Base-by-base conservation (phyloP, 2,113 vertebrate genomes). In the Etia nguti region DNA sequence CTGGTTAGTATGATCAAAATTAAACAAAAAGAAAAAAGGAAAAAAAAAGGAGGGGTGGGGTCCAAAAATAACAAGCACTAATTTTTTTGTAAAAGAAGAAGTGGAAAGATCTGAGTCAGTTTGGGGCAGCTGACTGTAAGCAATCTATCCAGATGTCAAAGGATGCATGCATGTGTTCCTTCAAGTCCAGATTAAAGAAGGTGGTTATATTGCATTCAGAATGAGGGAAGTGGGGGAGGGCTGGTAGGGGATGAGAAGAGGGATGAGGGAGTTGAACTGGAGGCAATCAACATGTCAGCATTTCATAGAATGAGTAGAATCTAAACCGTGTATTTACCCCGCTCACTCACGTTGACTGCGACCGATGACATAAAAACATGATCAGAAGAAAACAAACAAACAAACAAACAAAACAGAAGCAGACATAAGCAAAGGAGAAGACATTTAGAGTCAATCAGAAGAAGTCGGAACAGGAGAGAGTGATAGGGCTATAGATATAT, bases 331-430 rank as follows among this genome's bases (percentile, higher is more conserved):
- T 97, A 97, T 97, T 97, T 98, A 99, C 99, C 99, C 96, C 97
- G 97, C 96, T 99, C 98, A 96, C 99, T 98, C 96, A 99, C 97
- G 97, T 99, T 99, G 97, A 99, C 99, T 99, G 98, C 96, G 93
- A 97, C 96, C 96, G 96, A 97, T 96, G 96, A 96, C 93, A 96
- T 96, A 92, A 96, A 93, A 96, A 95, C 93, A 96, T 96, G 95
- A 95, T 92, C 91, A 95, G 95, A 95, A 88, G 94, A 93, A 96
- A 95, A 96, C 92, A 96, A 96, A 95, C 73, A 29, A 95, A 94
- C 50, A 54, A 73, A 73, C 75, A 96, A 94, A 95, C 89, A 91
- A 91, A 93, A 92, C 91, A 95, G 80, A 95, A 95, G 96, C 96
- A 97, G 96, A 97, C 96, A 96, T 96, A 96, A 96, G 96, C 94